Evolutionary conservation across 1,140 invertebrate species (phyloP), one percentile per base, ranked within the genome.

Genomic region (Reticulitermes speratus): DNA sequence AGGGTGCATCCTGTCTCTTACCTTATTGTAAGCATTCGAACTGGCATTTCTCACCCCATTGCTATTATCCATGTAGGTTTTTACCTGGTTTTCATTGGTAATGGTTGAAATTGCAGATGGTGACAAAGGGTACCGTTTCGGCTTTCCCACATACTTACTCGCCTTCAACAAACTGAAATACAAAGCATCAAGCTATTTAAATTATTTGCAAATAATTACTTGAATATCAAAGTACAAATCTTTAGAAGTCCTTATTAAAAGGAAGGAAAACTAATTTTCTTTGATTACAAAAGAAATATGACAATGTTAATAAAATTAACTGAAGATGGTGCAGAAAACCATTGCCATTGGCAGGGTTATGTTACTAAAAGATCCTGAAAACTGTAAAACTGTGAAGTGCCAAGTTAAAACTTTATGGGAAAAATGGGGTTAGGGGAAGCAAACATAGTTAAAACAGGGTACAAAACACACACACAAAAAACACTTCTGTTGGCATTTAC

Each of bases 31-130:
- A 92, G 96, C 96, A 92, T 96, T 97, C 91, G 96, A 96, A 93
- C 95, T 96, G 91, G 93, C 91, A 92, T 93, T 94, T 92, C 95
- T 91, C 92, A 95, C 94, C 91, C 96, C 97, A 94, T 98, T 98
- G 91, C 95, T 97, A 93, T 97, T 97, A 93, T 98, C 97, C 94
- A 97, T 97, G 94, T 98, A 98, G 90, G 98, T 97, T 94, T 98
- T 98, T 92, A 98, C 97, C 94, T 97, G 96, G 92, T 95, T 96
- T 90, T 95, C 92, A 86, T 90, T 91, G 87, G 89, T 91, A 87
- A 90, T 91, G 87, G 90, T 90, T 25, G 89, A 89, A 83, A 91
- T 89, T 44, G 89, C 87, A 75, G 89, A 87, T 52, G 89, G 89
- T 19, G 88, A 86, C 85, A 88, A 89, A 48, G 88, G 83, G 85